These are phyloP conservation scores for Drosophila ercepeae DNA, from an alignment of 1,140 invertebrate genomes.

Conservation along the genomic window DNA sequence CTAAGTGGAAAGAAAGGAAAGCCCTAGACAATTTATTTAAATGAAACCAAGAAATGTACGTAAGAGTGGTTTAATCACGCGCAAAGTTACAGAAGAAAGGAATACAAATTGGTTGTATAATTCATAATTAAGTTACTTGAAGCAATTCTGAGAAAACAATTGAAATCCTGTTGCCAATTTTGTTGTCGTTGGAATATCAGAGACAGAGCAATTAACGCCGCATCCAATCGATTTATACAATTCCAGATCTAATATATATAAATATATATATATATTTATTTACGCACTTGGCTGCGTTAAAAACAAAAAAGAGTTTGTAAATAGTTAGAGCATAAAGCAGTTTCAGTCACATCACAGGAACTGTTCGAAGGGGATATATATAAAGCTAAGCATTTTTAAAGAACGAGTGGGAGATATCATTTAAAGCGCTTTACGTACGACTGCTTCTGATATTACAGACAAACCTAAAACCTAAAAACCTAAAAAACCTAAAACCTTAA, in stretches of 20 bases:
- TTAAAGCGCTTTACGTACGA: constrained; percentile 69
- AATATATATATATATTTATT: constrained; percentile 36
- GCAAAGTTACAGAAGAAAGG: constrained; percentile 5
- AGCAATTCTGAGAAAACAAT: constrained; percentile 54
- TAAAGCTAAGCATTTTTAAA: constrained; percentile 68
- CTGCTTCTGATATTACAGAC: constrained; percentile 62
- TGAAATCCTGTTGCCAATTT: constrained; percentile 69
- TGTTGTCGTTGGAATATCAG: constrained; percentile 49
- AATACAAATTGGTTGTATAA: constrained; percentile 47
- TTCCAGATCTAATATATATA: constrained; percentile 31
- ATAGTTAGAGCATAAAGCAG: constrained; percentile 32
- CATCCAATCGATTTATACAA: constrained; percentile 41
- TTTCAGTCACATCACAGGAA: constrained; percentile 21
- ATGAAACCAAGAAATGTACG: constrained; percentile 28
- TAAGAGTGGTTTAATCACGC: constrained; percentile 37
- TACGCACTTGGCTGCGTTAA: constrained; percentile 6
- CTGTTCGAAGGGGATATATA: constrained; percentile 38
- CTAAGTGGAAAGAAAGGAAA: constrained; percentile 54
- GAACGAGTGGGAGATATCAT: constrained; percentile 28
- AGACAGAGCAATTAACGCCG: constrained; percentile 40
- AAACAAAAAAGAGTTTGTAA: constrained; percentile 42
- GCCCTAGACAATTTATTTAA: constrained; percentile 71
- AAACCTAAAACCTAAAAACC: constrained; percentile 14
- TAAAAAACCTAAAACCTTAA: constrained; percentile 3
- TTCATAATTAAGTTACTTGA: constrained; percentile 57